These are phyloP conservation scores for rat (Rattus norvegicus) DNA, from an alignment of 2,113 vertebrate species.

Conservation along the genomic window GRCr8 NC_086027.1:74507501-74508000, in stretches of 20 bases:
- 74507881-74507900: background rate
- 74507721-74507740: background rate
- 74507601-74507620: background rate
- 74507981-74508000: background rate
- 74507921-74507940: background rate
- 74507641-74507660: background rate
- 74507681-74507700: background rate
- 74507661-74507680: background rate
- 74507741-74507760: background rate
- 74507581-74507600: background rate
- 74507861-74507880: background rate
- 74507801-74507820: background rate
- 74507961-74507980: background rate
- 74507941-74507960: background rate
- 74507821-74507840: background rate
- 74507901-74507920: background rate
- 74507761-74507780: background rate
- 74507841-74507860: background rate
- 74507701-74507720: background rate
- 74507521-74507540: background rate
- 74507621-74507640: background rate
- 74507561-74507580: background rate
- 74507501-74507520: background rate
- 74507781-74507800: background rate
- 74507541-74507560: background rate